These are phyloP conservation scores for Harlomillsia oculata DNA, from an alignment of 1,140 invertebrate species.

Conservation along the genomic window DNA sequence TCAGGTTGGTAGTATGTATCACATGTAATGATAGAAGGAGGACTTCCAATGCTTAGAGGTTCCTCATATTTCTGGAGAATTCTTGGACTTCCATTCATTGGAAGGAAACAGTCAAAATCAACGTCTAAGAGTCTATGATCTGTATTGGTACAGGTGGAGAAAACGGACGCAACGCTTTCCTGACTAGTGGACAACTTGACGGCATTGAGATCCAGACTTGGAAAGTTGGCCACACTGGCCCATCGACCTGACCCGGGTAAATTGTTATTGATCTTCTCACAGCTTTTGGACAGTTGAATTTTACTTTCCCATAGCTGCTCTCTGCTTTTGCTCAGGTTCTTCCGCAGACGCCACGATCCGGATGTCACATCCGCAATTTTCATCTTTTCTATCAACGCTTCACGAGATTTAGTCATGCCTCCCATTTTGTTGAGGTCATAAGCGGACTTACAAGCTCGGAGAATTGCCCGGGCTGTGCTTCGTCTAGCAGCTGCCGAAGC, in stretches of 20 bases:
- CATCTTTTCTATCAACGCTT: slow-evolving; percentile 30
- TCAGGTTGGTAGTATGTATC: not conserved
- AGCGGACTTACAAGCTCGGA: slow-evolving; percentile 18
- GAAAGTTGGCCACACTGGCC: slow-evolving; percentile 27
- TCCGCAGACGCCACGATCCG: slow-evolving; percentile 19
- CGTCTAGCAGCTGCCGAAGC: slow-evolving; percentile 3
- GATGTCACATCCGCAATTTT: slow-evolving; percentile 1
- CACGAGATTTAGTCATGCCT: slow-evolving; percentile 27
- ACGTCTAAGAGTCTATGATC: no score
- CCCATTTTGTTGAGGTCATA: slow-evolving; percentile 30
- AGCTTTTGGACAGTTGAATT: slow-evolving; percentile 23
- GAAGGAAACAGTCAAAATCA: no score
- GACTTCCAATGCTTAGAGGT: no score
- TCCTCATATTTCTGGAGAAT: no score
- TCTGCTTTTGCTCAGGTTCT: slow-evolving; percentile 31
- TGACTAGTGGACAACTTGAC: slow-evolving; percentile 22
- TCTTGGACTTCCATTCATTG: no score
- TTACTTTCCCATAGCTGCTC: slow-evolving; percentile 35
- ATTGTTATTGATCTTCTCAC: slow-evolving; percentile 27
- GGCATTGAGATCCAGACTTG: slow-evolving; percentile 17
- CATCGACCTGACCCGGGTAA: slow-evolving; percentile 17
- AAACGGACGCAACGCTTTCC: slow-evolving; percentile 10
- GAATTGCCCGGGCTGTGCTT: slow-evolving; percentile 4
- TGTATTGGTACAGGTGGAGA: no score
- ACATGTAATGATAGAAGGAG: no score